Percentiles rank a stretch among this genome's conserved stretches.
Evolutionary conservation across 2,888 invertebrate species (phyloP).

Genomic region (Drosophila crucigera): DNA sequence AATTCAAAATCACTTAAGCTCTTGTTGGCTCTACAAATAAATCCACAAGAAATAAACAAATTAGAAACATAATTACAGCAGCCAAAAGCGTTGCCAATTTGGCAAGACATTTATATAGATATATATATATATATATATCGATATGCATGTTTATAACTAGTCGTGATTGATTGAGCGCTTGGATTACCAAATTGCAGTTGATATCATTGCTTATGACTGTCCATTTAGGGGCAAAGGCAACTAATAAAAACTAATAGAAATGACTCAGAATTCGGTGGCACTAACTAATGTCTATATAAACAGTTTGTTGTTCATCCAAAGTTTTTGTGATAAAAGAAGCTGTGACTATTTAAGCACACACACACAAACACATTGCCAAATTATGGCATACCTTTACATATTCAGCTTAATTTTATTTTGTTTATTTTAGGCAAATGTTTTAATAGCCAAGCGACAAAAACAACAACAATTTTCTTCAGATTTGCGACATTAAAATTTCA

Average conservation of each 20-base stretch:
- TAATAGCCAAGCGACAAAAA: conserved; percentile 56
- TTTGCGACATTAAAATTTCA: conserved; percentile 63
- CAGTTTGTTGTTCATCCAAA: conserved; percentile 16
- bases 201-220: conserved; percentile 14
- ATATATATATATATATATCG: neutral
- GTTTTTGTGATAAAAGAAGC: conserved; percentile 32
- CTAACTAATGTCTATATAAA: conserved; percentile 4
- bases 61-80: conserved; percentile 46
- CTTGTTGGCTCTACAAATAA: conserved; percentile 33
- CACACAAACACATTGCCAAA: conserved; percentile 1
- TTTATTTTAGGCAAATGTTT: conserved; percentile 59
- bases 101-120: neutral
- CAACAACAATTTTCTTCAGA: conserved; percentile 60
- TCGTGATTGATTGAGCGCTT: conserved; percentile 24
- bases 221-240: conserved; percentile 25
- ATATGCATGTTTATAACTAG: neutral
- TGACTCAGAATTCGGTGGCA: conserved; percentile 30
- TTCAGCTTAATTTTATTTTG: conserved; percentile 47
- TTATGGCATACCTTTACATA: conserved; percentile 27
- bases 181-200: conserved; percentile 23
- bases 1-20: conserved; percentile 69
- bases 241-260: conserved; percentile 25
- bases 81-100: conserved; percentile 33
- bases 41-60: conserved; percentile 47
- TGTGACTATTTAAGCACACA: conserved; percentile 33